Base-by-base conservation (phyloP, 2,888 invertebrate genomes). In the Lymantria dispar region DNA sequence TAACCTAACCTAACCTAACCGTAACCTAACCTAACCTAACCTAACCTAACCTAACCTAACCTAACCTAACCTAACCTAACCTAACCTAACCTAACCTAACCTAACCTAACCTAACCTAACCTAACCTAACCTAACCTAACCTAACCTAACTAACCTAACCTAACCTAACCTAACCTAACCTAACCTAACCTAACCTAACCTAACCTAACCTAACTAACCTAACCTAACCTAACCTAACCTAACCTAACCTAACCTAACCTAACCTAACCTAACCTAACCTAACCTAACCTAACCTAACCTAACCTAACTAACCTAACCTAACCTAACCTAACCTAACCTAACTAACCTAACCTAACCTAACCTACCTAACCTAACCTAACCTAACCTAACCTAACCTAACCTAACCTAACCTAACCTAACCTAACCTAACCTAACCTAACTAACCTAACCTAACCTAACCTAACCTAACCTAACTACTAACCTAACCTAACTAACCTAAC, bases 341-440 rank as follows among this genome's bases (percentile, higher is more conserved):
- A 22, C 22, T 49, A 49, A 49, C 49, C 49, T 49, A 49, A 45
- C 49, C 49, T 49, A 49, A 49, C 49, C 49, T 49, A 49, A 49
- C 49, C 5, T 3, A 22, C 22, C 49, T 49, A 49, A 49, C 49
- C 49, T 49, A 49, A 45, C 49, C 49, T 49, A 49, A 49, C 49
- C 49, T 49, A 49, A 49, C 49, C 49, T 49, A 49, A 49, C 49
- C 49, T 49, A 49, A 49, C 49, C 49, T 49, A 49, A 49, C 49
- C 49, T 49, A 49, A 49, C 49, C 49, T 49, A 49, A 49, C 49
- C 49, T 49, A 49, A 49, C 49, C 49, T 49, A 49, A 49, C 49
- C 49, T 49, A 49, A 49, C 49, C 49, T 49, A 49, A 49, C 49
- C 49, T 50, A 50, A 50, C 49, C 49, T 50, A 50, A 50, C 49